These are phyloP conservation scores for Anagyrus pseudococci DNA, from an alignment of 2,888 invertebrate species.

Conservation along the genomic window DNA sequence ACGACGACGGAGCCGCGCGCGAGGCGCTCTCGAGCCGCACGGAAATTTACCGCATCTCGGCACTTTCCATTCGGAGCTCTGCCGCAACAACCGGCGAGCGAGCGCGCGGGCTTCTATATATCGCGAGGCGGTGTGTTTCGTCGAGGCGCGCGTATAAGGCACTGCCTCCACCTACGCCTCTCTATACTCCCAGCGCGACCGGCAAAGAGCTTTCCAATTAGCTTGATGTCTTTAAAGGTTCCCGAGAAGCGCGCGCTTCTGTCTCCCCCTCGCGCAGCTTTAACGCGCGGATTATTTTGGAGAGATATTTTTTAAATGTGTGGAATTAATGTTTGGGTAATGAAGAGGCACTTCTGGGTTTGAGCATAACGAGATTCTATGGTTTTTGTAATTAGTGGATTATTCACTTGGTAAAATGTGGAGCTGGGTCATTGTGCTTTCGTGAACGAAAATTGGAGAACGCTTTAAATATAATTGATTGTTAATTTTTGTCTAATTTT, in stretches of 20 bases:
- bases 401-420: too few relatives aligned
- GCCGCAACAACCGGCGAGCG: neutral
- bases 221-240: neutral
- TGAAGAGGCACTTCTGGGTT: too few relatives aligned
- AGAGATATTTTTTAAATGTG: too few relatives aligned
- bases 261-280: too few relatives aligned
- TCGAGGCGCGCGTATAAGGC: neutral
- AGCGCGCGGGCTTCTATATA: neutral
- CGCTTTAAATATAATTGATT: too few relatives aligned
- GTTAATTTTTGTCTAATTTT: too few relatives aligned
- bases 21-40: constrained; percentile 4
- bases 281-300: too few relatives aligned
- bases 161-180: neutral
- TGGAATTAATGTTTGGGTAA: too few relatives aligned
- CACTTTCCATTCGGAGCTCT: constrained; percentile 37
- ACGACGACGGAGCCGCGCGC: neutral
- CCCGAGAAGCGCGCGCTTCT: neutral
- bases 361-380: too few relatives aligned
- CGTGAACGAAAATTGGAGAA: too few relatives aligned
- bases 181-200: neutral
- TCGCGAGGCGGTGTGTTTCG: neutral
- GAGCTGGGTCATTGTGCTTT: too few relatives aligned
- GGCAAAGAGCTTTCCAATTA: neutral
- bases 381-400: too few relatives aligned
- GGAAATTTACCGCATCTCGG: constrained; percentile 36